These are phyloP conservation scores for Ypsolopha sequella DNA, from an alignment of 2,888 invertebrate species.

Conservation along the genomic window DNA sequence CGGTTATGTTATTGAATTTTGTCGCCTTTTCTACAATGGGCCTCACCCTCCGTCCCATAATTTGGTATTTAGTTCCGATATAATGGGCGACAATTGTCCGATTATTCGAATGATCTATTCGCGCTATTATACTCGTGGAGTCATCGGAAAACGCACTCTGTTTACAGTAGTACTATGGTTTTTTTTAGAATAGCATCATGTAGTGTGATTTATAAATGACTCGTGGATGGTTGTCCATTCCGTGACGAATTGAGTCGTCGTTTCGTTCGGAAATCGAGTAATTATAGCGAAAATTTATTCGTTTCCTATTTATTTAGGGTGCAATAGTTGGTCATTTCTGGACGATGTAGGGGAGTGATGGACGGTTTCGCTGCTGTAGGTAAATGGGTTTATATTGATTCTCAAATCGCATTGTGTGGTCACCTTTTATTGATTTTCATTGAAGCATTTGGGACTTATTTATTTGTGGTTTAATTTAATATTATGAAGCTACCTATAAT, in stretches of 20 bases:
- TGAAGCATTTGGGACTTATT: too few species aligned
- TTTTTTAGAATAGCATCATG: background rate
- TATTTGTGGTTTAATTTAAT: too few species aligned
- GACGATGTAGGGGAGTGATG: constrained; percentile 31
- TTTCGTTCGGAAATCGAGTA: constrained; percentile 56
- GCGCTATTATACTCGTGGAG: background rate
- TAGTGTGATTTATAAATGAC: constrained; percentile 7
- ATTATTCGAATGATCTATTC: constrained; percentile 21
- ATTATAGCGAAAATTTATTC: constrained; percentile 52
- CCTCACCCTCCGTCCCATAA: constrained; percentile 20
- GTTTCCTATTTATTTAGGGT: constrained; percentile 44
- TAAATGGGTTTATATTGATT: constrained; percentile 28
- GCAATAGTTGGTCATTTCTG: constrained; percentile 41
- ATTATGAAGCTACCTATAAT: too few species aligned
- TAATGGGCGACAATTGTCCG: constrained; percentile 25
- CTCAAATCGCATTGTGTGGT: too few species aligned
- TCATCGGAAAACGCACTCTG: background rate
- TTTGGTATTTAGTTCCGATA: constrained; percentile 28
- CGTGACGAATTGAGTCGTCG: constrained; percentile 49
- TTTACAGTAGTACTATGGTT: background rate
- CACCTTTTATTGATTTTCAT: too few species aligned
- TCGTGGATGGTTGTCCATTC: constrained; percentile 31
- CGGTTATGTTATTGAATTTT: constrained; percentile 25
- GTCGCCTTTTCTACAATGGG: constrained; percentile 17
- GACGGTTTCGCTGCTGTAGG: constrained; percentile 38